Evolutionary conservation across 2,113 vertebrate species (phyloP), one percentile per base, ranked within the genome.

Genomic region (Psittacula cyanocephala): DNA sequence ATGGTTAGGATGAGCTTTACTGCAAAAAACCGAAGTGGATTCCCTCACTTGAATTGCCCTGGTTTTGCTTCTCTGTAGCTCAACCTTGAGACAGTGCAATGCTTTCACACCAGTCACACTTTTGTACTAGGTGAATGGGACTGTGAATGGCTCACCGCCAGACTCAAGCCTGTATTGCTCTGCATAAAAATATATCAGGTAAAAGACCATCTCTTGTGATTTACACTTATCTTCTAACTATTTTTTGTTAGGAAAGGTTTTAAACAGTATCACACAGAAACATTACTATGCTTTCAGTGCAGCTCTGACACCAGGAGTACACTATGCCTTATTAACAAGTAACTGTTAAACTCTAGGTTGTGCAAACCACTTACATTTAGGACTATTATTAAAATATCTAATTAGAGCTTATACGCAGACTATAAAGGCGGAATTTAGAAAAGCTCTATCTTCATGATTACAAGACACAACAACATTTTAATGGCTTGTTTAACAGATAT

Each of bases 351-450:
- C 75, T 87, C 37, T 17, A 5, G 44, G 50, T 81, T 91, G 55
- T 76, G 71, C 62, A 89, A 94, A 89, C 31, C 64, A 63, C 74
- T 91, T 67, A 81, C 75, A 25, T 53, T 94, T 87, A 81, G 52
- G 20, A 68, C 46, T 22, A 29, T 84, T 63, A 92, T 89, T 94
- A 93, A 93, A 89, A 47, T 55, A 91, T 16, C 81, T 93, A 82
- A 85, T 94, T 94, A 79, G 84, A 91, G 14, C 35, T 81, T 85
- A 70, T 55, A 79, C 0, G 0, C 62, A 72, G 35, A 71, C 65
- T 59, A 43, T 55, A 82, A 95, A 79, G 35, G 14, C 62, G 23
- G 5, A 80, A 79, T 85, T 89, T 87, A 50, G 23, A 81, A 89
- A 94, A 95, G 33, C 57, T 55, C 27, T 68, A 64, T 85, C 88